Evolutionary conservation across 2,888 invertebrate species (phyloP).

Genomic region (Brachypalpus laphriformis): DNA sequence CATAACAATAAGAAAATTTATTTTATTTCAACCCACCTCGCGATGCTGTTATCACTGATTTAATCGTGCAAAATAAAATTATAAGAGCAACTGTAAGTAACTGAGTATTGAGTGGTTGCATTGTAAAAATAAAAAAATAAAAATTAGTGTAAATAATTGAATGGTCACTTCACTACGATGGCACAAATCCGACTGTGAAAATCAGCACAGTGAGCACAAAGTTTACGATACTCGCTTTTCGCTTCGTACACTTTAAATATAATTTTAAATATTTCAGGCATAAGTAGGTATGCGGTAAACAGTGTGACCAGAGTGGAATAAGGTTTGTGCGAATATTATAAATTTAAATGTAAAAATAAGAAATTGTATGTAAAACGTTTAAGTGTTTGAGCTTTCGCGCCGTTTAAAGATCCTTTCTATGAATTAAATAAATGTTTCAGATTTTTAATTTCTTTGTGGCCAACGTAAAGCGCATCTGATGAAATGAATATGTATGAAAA

Average conservation of each 20-base stretch:
- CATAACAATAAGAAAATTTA: no score
- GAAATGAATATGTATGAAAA: no score
- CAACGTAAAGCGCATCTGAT: no score
- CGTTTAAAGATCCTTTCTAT: no score
- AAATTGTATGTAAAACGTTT: no score
- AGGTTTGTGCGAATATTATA: neutral
- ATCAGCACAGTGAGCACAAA: neutral
- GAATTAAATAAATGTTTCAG: no score
- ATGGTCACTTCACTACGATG: neutral
- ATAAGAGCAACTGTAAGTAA: neutral
- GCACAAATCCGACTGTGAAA: neutral
- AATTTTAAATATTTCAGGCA: neutral
- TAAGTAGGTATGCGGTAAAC: neutral
- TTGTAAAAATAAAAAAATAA: neutral
- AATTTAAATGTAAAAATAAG: no score
- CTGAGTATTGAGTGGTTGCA: neutral
- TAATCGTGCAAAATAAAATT: neutral
- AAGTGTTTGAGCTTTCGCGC: no score
- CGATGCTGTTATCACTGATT: neutral
- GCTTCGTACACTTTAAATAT: neutral
- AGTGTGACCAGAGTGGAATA: neutral
- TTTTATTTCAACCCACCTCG: neutral
- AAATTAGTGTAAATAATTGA: neutral
- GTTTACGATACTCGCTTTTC: neutral
- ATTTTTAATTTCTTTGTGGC: no score